Base-by-base conservation (phyloP, 2,797 vertebrate species). In the Pitangus sulphuratus region DNA sequence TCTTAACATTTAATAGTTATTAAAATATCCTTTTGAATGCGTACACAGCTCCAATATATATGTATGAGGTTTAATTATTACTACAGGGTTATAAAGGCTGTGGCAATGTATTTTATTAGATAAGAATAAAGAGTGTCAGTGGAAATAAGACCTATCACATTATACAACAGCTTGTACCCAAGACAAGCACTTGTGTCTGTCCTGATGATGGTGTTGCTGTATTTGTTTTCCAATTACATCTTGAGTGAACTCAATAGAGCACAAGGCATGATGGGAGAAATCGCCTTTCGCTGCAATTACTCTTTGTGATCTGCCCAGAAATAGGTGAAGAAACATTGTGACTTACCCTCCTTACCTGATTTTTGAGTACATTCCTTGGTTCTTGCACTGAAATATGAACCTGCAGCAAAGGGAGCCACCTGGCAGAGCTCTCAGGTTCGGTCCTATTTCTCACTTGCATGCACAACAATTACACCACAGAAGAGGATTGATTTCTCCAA, bases 211-310 rank as follows among this genome's bases (percentile, higher is more conserved):
- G 89, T 96, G 90, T 92, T 95, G 89, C 94, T 97, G 92, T 96
- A 93, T 97, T 97, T 98, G 97, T 97, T 97, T 97, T 96, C 97
- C 97, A 97, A 97, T 98, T 98, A 97, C 92, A 94, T 97, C 91
- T 96, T 89, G 90, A 97, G 96, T 95, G 95, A 98, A 96, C 93
- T 97, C 95, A 93, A 96, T 95, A 95, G 93, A 96, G 92, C 90
- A 94, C 53, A 50, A 90, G 53, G 94, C 97, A 96, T 87, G 92
- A 85, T 93, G 94, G 95, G 97, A 97, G 95, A 96, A 97, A 96
- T 96, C 53, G 37, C 84, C 93, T 97, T 91, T 95, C 75, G 9
- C 90, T 88, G 94, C 95, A 98, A 96, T 97, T 97, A 95, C 71
- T 79, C 77, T 78, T 95, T 80, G 84, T 89, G 87, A 83, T 93